A percentile compares a stretch with the other conserved stretches of the same genome.
These are phyloP conservation scores for Tachysurus fulvidraco DNA, from an alignment of 2,113 vertebrate genomes.

Conservation along the genomic window DNA sequence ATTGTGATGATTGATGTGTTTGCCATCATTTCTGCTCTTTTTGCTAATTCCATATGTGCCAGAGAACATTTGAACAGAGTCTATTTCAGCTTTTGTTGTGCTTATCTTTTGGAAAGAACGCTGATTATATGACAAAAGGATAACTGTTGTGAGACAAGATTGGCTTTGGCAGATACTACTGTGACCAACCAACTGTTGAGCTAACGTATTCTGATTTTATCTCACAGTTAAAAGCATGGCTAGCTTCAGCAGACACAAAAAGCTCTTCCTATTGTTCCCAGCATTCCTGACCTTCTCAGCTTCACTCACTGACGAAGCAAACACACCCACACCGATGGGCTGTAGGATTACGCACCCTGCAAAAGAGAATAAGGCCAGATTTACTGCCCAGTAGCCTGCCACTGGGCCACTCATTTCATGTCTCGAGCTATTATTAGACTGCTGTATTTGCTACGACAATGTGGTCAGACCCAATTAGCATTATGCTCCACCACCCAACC, in stretches of 20 bases:
- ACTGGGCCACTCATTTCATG: neutral
- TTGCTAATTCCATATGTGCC: neutral
- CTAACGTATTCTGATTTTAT: slow-evolving; percentile 43
- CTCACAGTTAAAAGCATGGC: slow-evolving; percentile 25
- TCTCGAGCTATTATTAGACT: slow-evolving; percentile 12
- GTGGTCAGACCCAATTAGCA: slow-evolving; percentile 20
- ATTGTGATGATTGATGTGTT: neutral
- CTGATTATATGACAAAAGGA: slow-evolving; percentile 12
- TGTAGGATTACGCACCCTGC: slow-evolving; percentile 16
- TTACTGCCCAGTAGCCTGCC: slow-evolving; percentile 14
- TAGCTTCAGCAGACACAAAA: slow-evolving; percentile 41
- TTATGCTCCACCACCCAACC: neutral
- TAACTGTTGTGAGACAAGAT: slow-evolving; percentile 23
- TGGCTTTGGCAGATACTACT: slow-evolving; percentile 20
- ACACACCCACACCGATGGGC: slow-evolving; percentile 14
- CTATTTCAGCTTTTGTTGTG: neutral
- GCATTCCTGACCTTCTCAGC: slow-evolving; percentile 52
- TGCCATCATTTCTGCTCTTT: neutral
- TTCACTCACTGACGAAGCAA: slow-evolving; percentile 14
- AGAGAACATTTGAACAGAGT: neutral
- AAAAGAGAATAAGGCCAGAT: slow-evolving; percentile 7
- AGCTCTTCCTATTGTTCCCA: slow-evolving; percentile 53
- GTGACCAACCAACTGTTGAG: slow-evolving; percentile 35
- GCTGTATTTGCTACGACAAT: neutral
- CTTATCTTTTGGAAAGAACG: neutral